Evolutionary conservation across 2,113 vertebrate genomes (phyloP), one percentile per base, ranked within the genome.

Genomic region (Spea bombifrons): DNA sequence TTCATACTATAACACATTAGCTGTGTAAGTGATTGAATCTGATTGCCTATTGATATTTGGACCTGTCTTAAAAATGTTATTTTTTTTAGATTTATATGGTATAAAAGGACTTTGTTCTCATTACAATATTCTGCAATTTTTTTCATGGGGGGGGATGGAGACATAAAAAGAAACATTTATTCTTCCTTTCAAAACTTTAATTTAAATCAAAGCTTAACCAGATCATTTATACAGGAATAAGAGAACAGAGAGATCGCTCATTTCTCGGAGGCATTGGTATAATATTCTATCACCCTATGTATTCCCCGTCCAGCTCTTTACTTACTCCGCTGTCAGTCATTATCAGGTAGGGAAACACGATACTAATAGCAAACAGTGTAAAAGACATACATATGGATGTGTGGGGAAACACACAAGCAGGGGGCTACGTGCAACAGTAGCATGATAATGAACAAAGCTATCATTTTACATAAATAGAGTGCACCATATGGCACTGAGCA

Each of bases 241-340:
- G 86, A 81, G 45, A 74, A 79, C 57, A 7, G 15, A 84, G 79
- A 82, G 69, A 85, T 86, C 79, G 47, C 13, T 78, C 82, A 82
- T 84, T 69, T 85, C 67, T 85, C 80, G 85, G 66, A 83, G 73
- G 80, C 30, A 63, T 75, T 83, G 71, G 83, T 85, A 82, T 83
- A 80, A 67, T 47, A 80, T 86, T 86, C 85, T 85, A 67, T 81
- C 83, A 79, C 82, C 82, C 82, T 75, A 87, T 76, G 72, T 83
- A 75, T 88, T 89, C 85, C 80, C 59, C 83, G 86, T 83, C 87
- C 75, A 90, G 84, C 81, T 86, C 82, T 85, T 90, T 80, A 81
- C 82, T 82, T 85, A 86, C 88, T 86, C 81, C 82, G 85, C 84
- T 86, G 71, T 81, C 87, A 85, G 84, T 88, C 76, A 78, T 84